Evolutionary conservation across 2,888 invertebrate species (phyloP), one percentile per base, ranked within the genome.

Genomic region (Branchinecta sandiegonensis): DNA sequence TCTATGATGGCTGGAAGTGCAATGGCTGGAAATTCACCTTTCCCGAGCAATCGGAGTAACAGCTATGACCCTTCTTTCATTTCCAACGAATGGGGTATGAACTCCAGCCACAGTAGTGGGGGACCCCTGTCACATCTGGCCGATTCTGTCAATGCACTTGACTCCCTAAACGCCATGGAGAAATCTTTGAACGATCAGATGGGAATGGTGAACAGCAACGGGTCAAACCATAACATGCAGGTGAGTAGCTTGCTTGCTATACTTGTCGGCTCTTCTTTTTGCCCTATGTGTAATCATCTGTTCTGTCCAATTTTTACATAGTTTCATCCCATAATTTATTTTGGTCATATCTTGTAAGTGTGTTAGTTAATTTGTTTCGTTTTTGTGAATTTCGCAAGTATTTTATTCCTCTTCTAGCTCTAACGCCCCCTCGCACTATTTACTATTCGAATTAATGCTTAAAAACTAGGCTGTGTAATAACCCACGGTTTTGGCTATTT

Each of bases 111-210:
- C 9, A 47, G 48, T 70, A 13, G 69, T 65, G 81, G 80, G 71
- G 89, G 89, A 67, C 89, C 90, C 12, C 79, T 90, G 70, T 86
- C 89, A 47, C 90, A 90, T 78, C 81, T 92, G 70, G 89, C 86
- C 76, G 91, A 92, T 73, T 89, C 89, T 23, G 90, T 90, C 70
- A 90, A 89, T 76, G 88, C 90, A n/a, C 81, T 93, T 72, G 92
- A 93, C 79, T 91, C 92, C 65, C 82, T 93, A 9, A 92, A 91
- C 76, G 92, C 92, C 67, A 93, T 93, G 89, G 93, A 93, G 77
- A 93, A 93, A 78, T 89, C 90, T 74, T 81, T 93, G 68, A 90
- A 87, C 77, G 92, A 92, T 79, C 91, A 91, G 86, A 90, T 89
- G 80, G 76, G 77, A 37, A 37, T 37, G 74, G 46, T 48, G 23